Conservation (phyloP, 1,140 invertebrate species). For the Achatina immaculata region DNA sequence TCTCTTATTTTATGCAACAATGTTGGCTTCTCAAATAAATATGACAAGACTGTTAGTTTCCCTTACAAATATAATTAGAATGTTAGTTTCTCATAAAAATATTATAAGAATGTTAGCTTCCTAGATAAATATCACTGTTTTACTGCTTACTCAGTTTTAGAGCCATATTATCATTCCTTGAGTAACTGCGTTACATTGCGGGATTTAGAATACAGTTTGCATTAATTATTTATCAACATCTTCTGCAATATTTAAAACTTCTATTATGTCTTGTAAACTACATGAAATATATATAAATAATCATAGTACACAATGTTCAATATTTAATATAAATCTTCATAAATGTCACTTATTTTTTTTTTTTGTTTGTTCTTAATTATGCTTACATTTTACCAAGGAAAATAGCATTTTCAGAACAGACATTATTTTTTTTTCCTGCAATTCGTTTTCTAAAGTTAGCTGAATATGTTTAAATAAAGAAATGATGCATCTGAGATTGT, state of each 20-base stretch:
- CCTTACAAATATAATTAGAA: no score
- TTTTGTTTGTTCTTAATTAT: neutral
- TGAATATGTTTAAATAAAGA: no score
- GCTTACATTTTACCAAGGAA: neutral
- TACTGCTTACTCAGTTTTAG: neutral
- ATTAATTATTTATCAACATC: neutral
- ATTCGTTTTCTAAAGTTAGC: no score
- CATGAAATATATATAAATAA: neutral
- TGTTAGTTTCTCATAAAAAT: no score
- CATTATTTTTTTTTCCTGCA: no score
- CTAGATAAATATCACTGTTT: neutral
- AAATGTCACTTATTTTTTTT: neutral
- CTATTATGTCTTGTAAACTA: neutral
- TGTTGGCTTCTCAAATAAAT: no score
- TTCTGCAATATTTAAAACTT: neutral
- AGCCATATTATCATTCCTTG: neutral
- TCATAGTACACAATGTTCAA: neutral
- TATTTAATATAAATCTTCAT: neutral
- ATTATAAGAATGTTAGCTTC: neutral
- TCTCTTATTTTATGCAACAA: no score
- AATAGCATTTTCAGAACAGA: neutral
- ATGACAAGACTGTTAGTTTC: no score
- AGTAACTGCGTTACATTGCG: neutral
- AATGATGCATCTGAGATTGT: no score
- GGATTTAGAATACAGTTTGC: neutral